phyloP scores from a whole-genome alignment of 2,113 vertebrate genomes.

The Helogale parvula region DNA sequence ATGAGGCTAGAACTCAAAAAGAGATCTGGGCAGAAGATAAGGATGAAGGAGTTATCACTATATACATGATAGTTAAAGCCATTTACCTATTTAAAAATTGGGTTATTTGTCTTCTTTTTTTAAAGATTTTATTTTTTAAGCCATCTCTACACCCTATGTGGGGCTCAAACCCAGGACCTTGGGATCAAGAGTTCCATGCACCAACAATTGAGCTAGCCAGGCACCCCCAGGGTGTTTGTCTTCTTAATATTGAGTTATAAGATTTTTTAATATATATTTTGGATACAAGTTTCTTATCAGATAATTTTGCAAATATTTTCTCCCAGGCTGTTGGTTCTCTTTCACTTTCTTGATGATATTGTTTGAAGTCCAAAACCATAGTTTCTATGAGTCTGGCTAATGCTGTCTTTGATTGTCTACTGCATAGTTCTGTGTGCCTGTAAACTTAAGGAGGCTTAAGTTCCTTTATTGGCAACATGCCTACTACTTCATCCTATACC shows the following conservation, averaged over 20 bases:
- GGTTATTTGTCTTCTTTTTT: neutral
- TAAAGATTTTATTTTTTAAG: no score
- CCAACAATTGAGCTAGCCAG: no score
- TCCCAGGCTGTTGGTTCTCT: neutral
- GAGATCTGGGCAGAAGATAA: neutral
- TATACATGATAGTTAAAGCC: neutral
- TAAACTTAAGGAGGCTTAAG: neutral
- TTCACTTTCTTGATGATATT: neutral
- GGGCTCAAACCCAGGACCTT: no score
- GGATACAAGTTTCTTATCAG: neutral
- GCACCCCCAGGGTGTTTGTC: no score
- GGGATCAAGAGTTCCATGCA: no score
- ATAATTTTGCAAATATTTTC: neutral
- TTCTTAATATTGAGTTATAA: neutral
- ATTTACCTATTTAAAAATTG: neutral
- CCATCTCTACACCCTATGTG: no score
- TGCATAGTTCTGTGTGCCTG: neutral
- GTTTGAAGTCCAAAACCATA: neutral
- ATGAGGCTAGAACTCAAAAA: neutral
- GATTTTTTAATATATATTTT: neutral
- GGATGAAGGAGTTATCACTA: neutral
- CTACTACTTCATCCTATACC: neutral
- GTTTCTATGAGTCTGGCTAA: neutral
- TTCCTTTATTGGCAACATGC: neutral
- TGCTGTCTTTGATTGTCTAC: neutral